Percentiles rank a stretch among this genome's conserved stretches.
These are phyloP conservation scores for Sander vitreus DNA, from an alignment of 2,113 vertebrate genomes.

Conservation along the genomic window DNA sequence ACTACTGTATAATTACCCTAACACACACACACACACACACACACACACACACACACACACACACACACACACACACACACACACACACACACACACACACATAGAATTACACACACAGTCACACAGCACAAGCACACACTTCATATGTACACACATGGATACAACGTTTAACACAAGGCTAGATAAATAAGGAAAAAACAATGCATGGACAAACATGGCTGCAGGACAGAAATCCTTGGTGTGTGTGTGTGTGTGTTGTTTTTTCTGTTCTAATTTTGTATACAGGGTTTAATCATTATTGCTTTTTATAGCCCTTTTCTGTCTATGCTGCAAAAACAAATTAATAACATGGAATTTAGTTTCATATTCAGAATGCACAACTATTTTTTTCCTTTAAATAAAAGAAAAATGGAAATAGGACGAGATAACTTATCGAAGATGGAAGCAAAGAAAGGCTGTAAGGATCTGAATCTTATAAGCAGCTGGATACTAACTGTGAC, in stretches of 20 bases:
- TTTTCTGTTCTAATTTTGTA: slow-evolving; percentile 22
- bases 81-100: slow-evolving; percentile 43
- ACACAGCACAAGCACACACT: slow-evolving; percentile 34
- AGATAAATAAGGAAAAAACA: slow-evolving; percentile 28
- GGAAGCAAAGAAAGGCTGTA: not conserved
- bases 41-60: slow-evolving; percentile 34
- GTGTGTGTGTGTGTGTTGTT: not conserved
- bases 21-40: slow-evolving; percentile 42
- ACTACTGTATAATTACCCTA: slow-evolving; percentile 79
- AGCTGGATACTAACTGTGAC: not conserved
- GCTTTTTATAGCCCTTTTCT: not conserved
- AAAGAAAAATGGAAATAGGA: not conserved
- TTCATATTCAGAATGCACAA: not conserved
- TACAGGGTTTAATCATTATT: not conserved
- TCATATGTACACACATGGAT: slow-evolving; percentile 42
- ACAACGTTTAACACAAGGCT: slow-evolving; percentile 23
- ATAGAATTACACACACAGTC: slow-evolving; percentile 45
- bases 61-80: slow-evolving; percentile 48
- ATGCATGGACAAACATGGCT: slow-evolving; percentile 9
- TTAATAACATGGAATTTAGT: not conserved
- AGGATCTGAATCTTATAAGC: not conserved
- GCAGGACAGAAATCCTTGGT: not conserved
- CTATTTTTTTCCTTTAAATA: not conserved
- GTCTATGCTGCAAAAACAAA: not conserved
- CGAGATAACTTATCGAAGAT: not conserved